phyloP scores from a whole-genome alignment of 2,113 vertebrate genomes.

The Melanerpes formicivorus region DNA sequence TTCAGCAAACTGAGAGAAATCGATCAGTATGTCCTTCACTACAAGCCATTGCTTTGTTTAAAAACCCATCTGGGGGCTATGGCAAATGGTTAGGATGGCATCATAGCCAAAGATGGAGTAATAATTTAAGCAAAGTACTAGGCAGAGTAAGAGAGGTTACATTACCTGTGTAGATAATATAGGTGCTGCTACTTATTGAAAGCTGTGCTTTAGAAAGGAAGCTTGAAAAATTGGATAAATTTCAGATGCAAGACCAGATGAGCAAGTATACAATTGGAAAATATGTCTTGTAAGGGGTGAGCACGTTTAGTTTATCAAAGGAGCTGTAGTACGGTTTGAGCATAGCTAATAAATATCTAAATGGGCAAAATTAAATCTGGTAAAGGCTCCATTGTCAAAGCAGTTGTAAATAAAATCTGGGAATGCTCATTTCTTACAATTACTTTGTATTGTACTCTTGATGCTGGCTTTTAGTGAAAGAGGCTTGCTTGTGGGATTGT shows the following conservation, averaged over 20 bases:
- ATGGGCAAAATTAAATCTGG: background rate
- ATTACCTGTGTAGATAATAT: background rate
- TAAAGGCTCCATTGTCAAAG: background rate
- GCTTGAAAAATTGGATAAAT: background rate
- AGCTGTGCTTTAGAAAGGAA: background rate
- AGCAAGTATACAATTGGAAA: background rate
- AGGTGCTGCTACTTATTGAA: background rate
- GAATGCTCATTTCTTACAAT: background rate
- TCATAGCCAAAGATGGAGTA: background rate
- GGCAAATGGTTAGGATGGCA: background rate
- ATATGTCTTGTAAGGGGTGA: background rate
- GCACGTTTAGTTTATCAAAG: background rate
- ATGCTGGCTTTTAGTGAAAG: background rate
- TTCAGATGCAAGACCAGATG: background rate
- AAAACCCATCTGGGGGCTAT: background rate
- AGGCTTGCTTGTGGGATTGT: rapidly evolving
- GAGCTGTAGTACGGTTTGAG: background rate
- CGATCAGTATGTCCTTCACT: background rate
- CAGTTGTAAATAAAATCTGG: background rate
- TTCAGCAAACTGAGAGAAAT: background rate
- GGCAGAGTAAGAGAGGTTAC: background rate
- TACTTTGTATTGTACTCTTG: background rate
- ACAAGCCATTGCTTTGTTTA: background rate
- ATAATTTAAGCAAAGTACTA: background rate
- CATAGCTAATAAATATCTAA: background rate